phyloP scores from a whole-genome alignment of 2,113 vertebrate species.

The Myotis brandtii region DNA sequence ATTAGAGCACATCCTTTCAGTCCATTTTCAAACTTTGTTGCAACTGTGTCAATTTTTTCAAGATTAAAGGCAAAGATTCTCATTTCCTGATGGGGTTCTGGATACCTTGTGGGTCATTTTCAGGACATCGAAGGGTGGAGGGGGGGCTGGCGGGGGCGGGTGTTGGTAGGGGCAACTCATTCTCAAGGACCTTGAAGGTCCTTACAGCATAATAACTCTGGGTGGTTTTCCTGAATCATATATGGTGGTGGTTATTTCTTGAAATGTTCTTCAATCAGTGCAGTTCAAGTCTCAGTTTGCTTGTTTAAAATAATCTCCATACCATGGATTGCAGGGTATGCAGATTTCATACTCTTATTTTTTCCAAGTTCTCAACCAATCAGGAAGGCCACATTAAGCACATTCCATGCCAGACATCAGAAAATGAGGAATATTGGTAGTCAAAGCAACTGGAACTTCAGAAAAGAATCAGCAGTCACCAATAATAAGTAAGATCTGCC shows the following conservation, averaged over 20 bases:
- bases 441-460: not conserved
- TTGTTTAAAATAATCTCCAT: conserved; percentile 65
- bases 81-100: conserved; percentile 58
- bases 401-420: not conserved
- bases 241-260: conserved; percentile 58
- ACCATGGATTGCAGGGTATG: not conserved
- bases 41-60: conserved; percentile 45
- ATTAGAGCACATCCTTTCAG: conserved; percentile 37
- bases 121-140: conserved; percentile 47
- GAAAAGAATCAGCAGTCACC: not conserved
- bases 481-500: not conserved
- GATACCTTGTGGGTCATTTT: conserved; percentile 71
- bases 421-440: not conserved
- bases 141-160: no score
- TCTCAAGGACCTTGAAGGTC: conserved; percentile 77
- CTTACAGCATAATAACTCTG: conserved; percentile 65
- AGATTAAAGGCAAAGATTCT: conserved; percentile 69
- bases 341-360: conserved; percentile 16
- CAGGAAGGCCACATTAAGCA: not conserved
- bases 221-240: conserved; percentile 77
- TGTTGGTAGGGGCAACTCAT: conserved; percentile 62
- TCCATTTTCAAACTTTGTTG: conserved; percentile 32
- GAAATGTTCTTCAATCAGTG: conserved; percentile 74
- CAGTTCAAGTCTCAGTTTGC: conserved; percentile 45
- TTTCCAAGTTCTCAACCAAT: conserved; percentile 42